Conservation (phyloP, 2,797 vertebrate genomes). For the Fistularia tabacaria region DNA sequence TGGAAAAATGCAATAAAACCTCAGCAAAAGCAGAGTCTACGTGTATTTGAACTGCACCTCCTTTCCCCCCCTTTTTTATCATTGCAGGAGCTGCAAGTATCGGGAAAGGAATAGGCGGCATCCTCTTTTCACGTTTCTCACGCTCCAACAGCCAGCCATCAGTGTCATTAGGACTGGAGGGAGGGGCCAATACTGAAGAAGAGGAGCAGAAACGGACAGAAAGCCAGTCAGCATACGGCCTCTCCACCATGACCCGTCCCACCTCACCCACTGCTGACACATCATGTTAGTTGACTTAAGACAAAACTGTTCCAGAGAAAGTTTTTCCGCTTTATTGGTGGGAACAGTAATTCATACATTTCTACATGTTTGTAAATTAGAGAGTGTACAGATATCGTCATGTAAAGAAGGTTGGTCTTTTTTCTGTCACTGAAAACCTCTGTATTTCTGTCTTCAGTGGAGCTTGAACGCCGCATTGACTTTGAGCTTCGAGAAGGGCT, state of each 20-base stretch:
- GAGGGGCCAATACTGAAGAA: slow-evolving; percentile 71
- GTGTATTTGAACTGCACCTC: not conserved
- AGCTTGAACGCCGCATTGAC: slow-evolving; percentile 93
- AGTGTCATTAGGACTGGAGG: slow-evolving; percentile 74
- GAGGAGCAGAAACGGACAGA: slow-evolving; percentile 81
- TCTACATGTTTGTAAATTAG: no score
- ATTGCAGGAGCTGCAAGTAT: slow-evolving; percentile 90
- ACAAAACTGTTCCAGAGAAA: not conserved
- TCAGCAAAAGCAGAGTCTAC: no score
- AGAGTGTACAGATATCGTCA: no score
- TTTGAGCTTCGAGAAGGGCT: slow-evolving; percentile 95
- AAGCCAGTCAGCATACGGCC: slow-evolving; percentile 70
- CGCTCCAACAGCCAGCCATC: slow-evolving; percentile 82
- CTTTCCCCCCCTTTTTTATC: not conserved
- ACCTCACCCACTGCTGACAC: slow-evolving; percentile 82
- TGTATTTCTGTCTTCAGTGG: slow-evolving; percentile 75
- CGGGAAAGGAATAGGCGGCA: slow-evolving; percentile 94
- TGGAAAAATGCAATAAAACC: no score
- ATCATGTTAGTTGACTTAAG: slow-evolving; percentile 75
- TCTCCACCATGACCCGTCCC: slow-evolving; percentile 71
- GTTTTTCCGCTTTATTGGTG: no score
- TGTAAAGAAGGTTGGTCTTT: no score
- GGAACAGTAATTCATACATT: no score
- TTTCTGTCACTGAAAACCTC: not conserved
- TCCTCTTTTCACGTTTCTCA: slow-evolving; percentile 93